Conservation (phyloP, 2,888 invertebrate species). For the Podabrus alpinus region DNA sequence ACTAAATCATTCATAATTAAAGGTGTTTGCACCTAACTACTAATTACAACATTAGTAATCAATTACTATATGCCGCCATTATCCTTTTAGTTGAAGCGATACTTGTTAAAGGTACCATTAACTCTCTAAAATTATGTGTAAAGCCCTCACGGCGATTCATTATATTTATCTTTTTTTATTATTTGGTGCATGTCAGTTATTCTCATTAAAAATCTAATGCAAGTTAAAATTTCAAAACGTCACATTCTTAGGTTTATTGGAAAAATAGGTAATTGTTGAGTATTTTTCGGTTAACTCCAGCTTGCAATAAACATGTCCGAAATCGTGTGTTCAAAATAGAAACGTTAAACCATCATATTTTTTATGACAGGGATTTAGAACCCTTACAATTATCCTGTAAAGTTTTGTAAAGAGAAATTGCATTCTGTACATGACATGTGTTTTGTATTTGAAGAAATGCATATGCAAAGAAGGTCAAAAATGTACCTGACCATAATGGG, state of each 20-base stretch:
- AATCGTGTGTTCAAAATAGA: not conserved
- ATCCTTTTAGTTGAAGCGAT: constrained; percentile 25
- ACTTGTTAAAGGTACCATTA: constrained; percentile 20
- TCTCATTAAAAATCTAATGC: not conserved
- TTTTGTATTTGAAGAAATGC: not conserved
- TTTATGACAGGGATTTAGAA: not conserved
- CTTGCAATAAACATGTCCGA: not conserved
- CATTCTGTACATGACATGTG: not conserved
- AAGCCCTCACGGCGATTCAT: constrained; percentile 13
- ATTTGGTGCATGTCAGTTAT: not conserved
- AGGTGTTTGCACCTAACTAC: constrained; percentile 27
- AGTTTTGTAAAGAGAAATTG: not conserved
- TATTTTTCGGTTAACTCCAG: not conserved
- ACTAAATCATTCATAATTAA: constrained; percentile 30
- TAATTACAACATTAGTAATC: constrained; percentile 31
- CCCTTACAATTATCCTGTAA: not conserved
- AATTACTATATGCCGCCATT: constrained; percentile 27
- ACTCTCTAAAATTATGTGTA: constrained; percentile 16
- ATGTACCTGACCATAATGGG: not conserved
- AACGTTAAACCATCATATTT: not conserved
- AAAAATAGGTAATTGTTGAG: not conserved
- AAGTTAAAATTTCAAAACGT: not conserved
- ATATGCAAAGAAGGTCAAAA: not conserved
- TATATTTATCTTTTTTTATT: constrained; percentile 5
- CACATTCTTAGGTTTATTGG: not conserved